Evolutionary conservation across 2,888 invertebrate species (phyloP).

Genomic region (Acrobeloides nanus): DNA sequence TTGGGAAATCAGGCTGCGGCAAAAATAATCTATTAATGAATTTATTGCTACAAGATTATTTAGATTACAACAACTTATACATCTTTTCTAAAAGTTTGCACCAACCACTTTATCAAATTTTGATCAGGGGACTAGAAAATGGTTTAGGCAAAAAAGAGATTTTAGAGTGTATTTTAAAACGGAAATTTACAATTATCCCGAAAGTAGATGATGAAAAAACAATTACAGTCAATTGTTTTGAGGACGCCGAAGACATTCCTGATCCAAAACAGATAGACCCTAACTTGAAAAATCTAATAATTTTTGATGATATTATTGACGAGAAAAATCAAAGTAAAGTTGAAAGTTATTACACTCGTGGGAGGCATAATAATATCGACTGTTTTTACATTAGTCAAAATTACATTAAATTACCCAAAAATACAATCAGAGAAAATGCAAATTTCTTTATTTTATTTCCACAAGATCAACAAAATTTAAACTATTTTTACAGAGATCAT

Average conservation of each 20-base stretch:
- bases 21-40: conserved; percentile 35
- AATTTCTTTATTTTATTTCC: conserved; percentile 31
- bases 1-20: conserved; percentile 33
- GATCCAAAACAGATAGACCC: conserved; percentile 26
- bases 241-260: conserved; percentile 23
- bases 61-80: conserved; percentile 30
- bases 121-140: conserved; percentile 25
- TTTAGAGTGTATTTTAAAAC: conserved; percentile 20
- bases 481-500: too few relatives aligned
- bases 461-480: conserved; percentile 28
- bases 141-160: conserved; percentile 29
- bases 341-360: conserved; percentile 32
- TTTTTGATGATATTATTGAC: conserved; percentile 29
- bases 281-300: conserved; percentile 27
- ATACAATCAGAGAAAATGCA: conserved; percentile 33
- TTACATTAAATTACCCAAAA: conserved; percentile 32
- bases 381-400: conserved; percentile 32
- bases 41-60: conserved; percentile 27
- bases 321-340: conserved; percentile 33
- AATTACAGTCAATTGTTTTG: conserved; percentile 15
- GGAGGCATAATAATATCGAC: conserved; percentile 24
- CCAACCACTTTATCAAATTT: conserved; percentile 31
- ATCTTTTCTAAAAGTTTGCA: conserved; percentile 32
- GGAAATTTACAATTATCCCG: conserved; percentile 19
- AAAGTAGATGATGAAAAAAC: conserved; percentile 15